These are phyloP conservation scores for Tragulus kanchil DNA, from an alignment of 2,113 vertebrate species.

Conservation along the genomic window DNA sequence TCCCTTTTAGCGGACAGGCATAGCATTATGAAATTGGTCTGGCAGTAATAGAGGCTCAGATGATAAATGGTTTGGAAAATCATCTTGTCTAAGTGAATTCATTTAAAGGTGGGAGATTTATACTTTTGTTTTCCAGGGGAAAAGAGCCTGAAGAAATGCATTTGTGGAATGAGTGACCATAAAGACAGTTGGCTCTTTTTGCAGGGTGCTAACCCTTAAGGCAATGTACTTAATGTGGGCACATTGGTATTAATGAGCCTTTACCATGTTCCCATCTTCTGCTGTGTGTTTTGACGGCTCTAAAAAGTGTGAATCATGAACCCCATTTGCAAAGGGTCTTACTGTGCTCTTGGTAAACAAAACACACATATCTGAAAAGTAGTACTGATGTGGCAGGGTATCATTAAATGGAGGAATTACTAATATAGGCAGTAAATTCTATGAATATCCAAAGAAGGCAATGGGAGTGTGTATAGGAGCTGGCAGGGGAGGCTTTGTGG, in stretches of 20 bases:
- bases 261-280: background rate
- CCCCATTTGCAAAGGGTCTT: background rate
- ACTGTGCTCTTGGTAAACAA: background rate
- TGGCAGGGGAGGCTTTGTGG: background rate
- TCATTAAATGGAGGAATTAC: background rate
- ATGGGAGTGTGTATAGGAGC: background rate
- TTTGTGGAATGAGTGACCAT: background rate
- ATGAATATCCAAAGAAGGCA: background rate
- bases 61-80: background rate
- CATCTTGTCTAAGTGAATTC: background rate
- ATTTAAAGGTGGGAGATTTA: background rate
- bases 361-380: background rate
- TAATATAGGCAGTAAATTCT: background rate
- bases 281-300: background rate
- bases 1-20: background rate
- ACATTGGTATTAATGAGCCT: background rate
- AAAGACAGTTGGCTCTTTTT: background rate
- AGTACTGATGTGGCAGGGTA: background rate
- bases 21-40: background rate
- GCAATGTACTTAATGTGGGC: background rate
- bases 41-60: background rate
- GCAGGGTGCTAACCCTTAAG: background rate
- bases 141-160: background rate
- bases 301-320: background rate
- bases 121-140: constrained; percentile 4